Conservation (phyloP, 1,140 invertebrate species). For the Drosophila pectinifera region DNA sequence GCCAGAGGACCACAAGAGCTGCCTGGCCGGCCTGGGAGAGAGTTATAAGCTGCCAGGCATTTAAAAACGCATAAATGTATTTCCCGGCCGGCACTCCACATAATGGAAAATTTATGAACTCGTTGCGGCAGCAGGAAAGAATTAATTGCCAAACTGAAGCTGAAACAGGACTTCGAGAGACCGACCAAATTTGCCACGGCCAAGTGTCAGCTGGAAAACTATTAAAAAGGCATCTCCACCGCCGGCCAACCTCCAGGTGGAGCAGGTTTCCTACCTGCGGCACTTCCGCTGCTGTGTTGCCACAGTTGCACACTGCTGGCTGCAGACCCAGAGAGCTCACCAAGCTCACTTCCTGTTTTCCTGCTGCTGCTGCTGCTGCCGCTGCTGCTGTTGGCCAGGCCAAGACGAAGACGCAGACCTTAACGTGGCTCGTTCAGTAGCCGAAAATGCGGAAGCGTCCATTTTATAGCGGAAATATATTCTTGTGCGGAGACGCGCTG, state of each 20-base stretch:
- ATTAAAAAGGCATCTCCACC: conserved; percentile 72
- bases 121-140: conserved; percentile 38
- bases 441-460: conserved; percentile 79
- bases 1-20: conserved; percentile 14
- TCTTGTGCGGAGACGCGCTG: conserved; percentile 77
- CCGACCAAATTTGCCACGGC: conserved; percentile 49
- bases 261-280: conserved; percentile 62
- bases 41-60: conserved; percentile 64
- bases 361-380: conserved; percentile 19
- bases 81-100: conserved; percentile 59
- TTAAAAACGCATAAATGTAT: conserved; percentile 82
- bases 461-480: conserved; percentile 83
- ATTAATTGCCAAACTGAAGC: conserved; percentile 70
- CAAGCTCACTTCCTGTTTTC: conserved; percentile 77
- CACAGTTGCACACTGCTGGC: no score
- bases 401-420: conserved; percentile 8
- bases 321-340: conserved; percentile 30
- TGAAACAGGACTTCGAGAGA: conserved; percentile 15
- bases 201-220: conserved; percentile 73
- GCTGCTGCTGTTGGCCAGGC: no score
- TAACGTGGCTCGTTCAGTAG: conserved; percentile 33
- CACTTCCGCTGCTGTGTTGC: conserved; percentile 62
- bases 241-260: conserved; percentile 18
- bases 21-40: conserved; percentile 8
- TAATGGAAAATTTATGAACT: conserved; percentile 79